Evolutionary conservation across 2,888 invertebrate species (phyloP).

Genomic region (Crocallis elinguaria): DNA sequence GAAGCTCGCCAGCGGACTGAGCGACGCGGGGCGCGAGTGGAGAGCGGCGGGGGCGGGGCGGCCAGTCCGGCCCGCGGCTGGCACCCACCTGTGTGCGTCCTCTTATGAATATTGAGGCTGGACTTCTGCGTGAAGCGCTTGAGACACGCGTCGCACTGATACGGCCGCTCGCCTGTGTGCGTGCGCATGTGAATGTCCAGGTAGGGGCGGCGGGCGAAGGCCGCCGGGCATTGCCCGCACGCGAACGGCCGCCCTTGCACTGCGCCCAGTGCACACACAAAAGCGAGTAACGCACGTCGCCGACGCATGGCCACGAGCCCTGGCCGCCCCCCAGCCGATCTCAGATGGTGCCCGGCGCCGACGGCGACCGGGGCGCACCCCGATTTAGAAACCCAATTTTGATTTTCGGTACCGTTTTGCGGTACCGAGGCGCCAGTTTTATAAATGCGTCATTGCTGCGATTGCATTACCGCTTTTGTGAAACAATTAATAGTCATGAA

Average conservation of each 20-base stretch:
- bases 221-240: constrained; percentile 80
- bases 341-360: constrained; percentile 36
- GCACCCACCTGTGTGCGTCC: constrained; percentile 89
- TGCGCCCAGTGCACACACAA: constrained; percentile 84
- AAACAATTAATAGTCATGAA: constrained; percentile 82
- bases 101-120: constrained; percentile 91
- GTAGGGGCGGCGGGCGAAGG: constrained; percentile 79
- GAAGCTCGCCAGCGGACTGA: constrained; percentile 37
- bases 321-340: constrained; percentile 60
- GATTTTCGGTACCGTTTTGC: no score
- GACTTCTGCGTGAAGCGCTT: constrained; percentile 93
- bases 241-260: constrained; percentile 79
- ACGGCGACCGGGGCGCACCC: constrained; percentile 37
- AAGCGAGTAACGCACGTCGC: constrained; percentile 85
- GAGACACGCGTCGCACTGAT: constrained; percentile 90
- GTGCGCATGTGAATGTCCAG: constrained; percentile 83
- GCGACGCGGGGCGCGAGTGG: constrained; percentile 55
- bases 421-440: constrained; percentile 45
- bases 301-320: constrained; percentile 60
- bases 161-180: constrained; percentile 86
- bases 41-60: constrained; percentile 65
- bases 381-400: constrained; percentile 40
- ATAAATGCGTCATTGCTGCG: constrained; percentile 74
- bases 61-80: constrained; percentile 77
- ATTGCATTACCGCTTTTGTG: constrained; percentile 85